phyloP scores from a whole-genome alignment of 2,113 vertebrate genomes.

The Chrysochloris asiatica region DNA sequence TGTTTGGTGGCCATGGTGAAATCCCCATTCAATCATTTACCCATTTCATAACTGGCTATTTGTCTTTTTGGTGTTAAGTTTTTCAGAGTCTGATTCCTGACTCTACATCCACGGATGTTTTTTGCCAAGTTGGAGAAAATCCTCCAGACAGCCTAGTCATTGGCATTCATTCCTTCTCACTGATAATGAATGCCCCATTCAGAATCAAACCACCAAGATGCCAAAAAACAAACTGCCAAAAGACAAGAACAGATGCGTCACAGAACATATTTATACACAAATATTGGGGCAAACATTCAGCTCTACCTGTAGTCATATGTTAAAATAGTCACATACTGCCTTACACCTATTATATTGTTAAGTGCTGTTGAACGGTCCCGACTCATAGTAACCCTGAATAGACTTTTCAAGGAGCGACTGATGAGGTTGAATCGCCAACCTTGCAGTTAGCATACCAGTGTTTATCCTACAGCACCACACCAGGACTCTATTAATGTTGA shows the following conservation, averaged over 20 bases:
- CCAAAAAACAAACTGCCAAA: constrained; percentile 12
- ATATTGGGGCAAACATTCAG: too few species aligned
- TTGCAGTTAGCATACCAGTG: too few species aligned
- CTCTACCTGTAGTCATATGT: background rate
- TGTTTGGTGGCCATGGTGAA: background rate
- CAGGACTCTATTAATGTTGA: too few species aligned
- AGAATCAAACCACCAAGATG: constrained; percentile 13
- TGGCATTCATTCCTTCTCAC: background rate
- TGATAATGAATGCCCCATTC: background rate
- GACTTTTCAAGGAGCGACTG: too few species aligned
- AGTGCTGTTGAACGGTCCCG: too few species aligned
- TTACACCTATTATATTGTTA: too few species aligned
- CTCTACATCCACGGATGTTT: background rate
- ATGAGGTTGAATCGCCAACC: too few species aligned
- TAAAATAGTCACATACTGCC: too few species aligned
- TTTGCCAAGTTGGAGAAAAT: constrained; percentile 14
- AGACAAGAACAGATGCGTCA: background rate
- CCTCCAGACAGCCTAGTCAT: background rate
- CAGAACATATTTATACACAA: constrained; percentile 7
- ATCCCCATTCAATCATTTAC: background rate
- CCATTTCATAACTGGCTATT: background rate
- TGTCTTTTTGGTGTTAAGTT: background rate
- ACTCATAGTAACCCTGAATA: too few species aligned
- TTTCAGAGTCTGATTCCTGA: background rate
- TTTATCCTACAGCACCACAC: too few species aligned